These are phyloP conservation scores for Epizoanthus scotinus DNA, from an alignment of 92 coral and sea anemone genomes.

Conservation along the genomic window DNA sequence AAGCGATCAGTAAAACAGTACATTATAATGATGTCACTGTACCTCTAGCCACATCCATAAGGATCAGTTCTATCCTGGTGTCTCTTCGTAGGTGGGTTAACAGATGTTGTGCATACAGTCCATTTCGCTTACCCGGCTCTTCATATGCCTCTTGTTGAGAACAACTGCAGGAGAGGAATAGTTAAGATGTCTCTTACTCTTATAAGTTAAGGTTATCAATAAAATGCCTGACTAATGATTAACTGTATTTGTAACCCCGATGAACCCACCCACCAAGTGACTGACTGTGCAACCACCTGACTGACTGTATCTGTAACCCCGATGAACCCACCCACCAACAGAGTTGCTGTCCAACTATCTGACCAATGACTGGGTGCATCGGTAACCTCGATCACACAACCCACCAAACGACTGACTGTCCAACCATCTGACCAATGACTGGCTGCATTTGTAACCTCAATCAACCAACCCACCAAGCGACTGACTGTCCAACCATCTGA, in stretches of 20 bases:
- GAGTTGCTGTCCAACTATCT: background rate
- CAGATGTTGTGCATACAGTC: conserved; percentile 83
- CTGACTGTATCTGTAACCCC: background rate
- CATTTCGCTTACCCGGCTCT: conserved; percentile 71
- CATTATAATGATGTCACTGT: background rate
- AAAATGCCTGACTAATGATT: background rate
- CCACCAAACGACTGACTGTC: background rate
- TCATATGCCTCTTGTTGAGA: conserved; percentile 91
- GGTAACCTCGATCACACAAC: background rate
- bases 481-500: background rate
- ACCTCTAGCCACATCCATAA: conserved; percentile 95
- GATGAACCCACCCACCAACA: background rate
- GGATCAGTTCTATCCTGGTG: conserved; percentile 74
- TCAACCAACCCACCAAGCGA: background rate
- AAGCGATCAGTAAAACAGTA: background rate
- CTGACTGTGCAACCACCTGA: background rate
- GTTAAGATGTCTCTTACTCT: too few species aligned
- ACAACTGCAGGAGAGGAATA: conserved; percentile 58
- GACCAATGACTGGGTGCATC: background rate
- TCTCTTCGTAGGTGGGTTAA: conserved; percentile 64
- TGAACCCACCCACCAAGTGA: background rate
- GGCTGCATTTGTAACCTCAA: background rate
- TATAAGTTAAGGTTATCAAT: too few species aligned
- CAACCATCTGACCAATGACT: background rate
- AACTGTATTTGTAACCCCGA: background rate